These are phyloP conservation scores for Drosophila parabipectinata DNA, from an alignment of 1,140 invertebrate genomes.

Conservation along the genomic window DNA sequence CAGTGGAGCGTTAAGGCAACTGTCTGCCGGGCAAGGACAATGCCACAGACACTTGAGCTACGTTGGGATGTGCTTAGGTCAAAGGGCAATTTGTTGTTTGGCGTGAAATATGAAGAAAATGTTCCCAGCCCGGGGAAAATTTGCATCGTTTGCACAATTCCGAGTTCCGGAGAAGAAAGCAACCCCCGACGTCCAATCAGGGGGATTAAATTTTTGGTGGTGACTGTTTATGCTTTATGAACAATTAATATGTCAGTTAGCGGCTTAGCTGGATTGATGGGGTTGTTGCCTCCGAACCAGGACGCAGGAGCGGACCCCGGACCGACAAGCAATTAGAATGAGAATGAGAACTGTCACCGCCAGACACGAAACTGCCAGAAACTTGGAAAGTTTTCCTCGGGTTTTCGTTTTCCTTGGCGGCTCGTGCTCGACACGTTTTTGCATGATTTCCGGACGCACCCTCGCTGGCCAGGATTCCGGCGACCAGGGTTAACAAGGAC, in stretches of 20 bases:
- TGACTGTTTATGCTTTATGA: constrained; percentile 57
- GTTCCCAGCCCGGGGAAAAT: constrained; percentile 29
- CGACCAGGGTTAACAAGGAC: constrained; percentile 48
- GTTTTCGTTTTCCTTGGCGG: constrained; percentile 43
- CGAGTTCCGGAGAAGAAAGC: constrained; percentile 9
- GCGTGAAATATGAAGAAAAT: constrained; percentile 1
- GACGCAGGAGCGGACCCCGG: too few relatives aligned
- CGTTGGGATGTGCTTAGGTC: constrained; percentile 18
- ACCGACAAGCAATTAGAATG: constrained; percentile 34
- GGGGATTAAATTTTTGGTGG: constrained; percentile 39
- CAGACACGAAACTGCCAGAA: constrained; percentile 43
- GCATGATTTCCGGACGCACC: constrained; percentile 69
- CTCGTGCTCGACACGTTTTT: constrained; percentile 75
- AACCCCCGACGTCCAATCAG: constrained; percentile 32
- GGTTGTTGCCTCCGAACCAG: constrained; percentile 33
- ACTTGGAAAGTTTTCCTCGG: constrained; percentile 46
- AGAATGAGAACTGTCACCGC: constrained; percentile 61
- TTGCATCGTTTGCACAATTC: constrained; percentile 34
- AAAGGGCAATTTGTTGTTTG: constrained; percentile 22
- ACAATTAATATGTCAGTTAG: constrained; percentile 66
- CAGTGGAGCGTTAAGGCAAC: constrained; percentile 54
- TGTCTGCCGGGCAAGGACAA: constrained; percentile 40
- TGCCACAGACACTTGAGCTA: constrained; percentile 50
- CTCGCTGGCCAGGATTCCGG: not conserved
- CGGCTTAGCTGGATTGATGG: constrained; percentile 50